These are phyloP conservation scores for Chanos chanos DNA, from an alignment of 2,797 vertebrate species.

Conservation along the genomic window DNA sequence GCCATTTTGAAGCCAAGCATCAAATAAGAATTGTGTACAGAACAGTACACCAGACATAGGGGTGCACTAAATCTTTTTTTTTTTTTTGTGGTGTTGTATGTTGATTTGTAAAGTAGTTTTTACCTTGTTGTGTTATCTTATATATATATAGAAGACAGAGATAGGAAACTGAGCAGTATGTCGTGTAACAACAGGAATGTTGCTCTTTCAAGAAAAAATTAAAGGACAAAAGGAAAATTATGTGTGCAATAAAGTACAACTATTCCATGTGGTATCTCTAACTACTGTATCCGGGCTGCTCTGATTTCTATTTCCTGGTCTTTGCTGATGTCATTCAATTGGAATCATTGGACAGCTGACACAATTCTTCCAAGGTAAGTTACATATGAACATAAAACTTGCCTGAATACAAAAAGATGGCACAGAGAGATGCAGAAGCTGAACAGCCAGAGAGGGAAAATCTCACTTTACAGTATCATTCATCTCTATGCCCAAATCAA, in stretches of 20 bases:
- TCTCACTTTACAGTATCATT: no score
- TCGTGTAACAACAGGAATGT: constrained; percentile 67
- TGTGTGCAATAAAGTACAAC: constrained; percentile 77
- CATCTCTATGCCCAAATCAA: no score
- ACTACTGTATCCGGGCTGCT: constrained; percentile 59
- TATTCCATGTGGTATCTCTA: constrained; percentile 63
- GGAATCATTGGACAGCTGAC: background rate
- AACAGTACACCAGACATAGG: constrained; percentile 31
- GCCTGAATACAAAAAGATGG: no score
- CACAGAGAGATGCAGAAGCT: no score
- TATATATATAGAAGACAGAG: constrained; percentile 56
- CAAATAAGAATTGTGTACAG: background rate
- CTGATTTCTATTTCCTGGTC: constrained; percentile 40
- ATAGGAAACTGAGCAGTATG: constrained; percentile 55
- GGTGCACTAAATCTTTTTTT: constrained; percentile 64
- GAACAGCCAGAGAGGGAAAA: no score
- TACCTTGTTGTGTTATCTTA: constrained; percentile 51
- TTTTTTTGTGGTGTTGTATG: constrained; percentile 57
- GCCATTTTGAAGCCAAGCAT: background rate
- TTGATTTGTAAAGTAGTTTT: constrained; percentile 64
- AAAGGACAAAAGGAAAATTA: constrained; percentile 40
- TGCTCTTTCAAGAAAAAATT: constrained; percentile 64
- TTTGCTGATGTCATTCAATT: constrained; percentile 37
- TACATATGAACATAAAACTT: no score
- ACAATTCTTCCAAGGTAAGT: no score